Evolutionary conservation across 2,888 invertebrate species (phyloP).

Genomic region (Dryadula phaetusa): DNA sequence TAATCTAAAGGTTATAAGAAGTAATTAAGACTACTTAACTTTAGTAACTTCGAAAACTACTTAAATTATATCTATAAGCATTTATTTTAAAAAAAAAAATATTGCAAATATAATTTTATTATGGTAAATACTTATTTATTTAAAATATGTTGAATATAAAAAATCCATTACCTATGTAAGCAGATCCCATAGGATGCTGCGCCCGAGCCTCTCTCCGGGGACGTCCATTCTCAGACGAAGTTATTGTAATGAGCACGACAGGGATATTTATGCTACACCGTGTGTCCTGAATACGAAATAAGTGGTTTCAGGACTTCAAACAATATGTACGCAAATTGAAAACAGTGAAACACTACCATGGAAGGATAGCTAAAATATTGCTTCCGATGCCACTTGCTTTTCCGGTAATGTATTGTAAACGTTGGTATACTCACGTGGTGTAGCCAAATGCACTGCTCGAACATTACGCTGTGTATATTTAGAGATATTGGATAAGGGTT

Average conservation of each 20-base stretch:
- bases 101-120: too few relatives aligned
- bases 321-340: constrained; percentile 35
- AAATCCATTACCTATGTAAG: constrained; percentile 76
- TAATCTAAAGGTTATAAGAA: too few relatives aligned
- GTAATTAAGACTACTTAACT: too few relatives aligned
- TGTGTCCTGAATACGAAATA: constrained; percentile 78
- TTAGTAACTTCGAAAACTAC: too few relatives aligned
- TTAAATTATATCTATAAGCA: too few relatives aligned
- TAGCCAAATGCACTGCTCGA: constrained; percentile 10
- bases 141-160: neutral
- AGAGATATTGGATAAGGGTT: constrained; percentile 63
- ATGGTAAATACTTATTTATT: neutral
- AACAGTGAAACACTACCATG: constrained; percentile 33
- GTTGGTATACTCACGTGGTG: neutral
- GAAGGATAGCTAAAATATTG: constrained; percentile 30
- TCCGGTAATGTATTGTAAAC: constrained; percentile 35
- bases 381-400: constrained; percentile 15
- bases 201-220: constrained; percentile 70
- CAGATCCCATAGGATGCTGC: constrained; percentile 71
- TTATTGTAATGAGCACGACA: constrained; percentile 81
- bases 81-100: too few relatives aligned
- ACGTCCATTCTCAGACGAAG: constrained; percentile 67
- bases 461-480: constrained; percentile 50
- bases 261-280: constrained; percentile 80
- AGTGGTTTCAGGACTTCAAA: constrained; percentile 51